phyloP scores from a whole-genome alignment of 2,113 vertebrate species.

The Laticauda colubrina region DNA sequence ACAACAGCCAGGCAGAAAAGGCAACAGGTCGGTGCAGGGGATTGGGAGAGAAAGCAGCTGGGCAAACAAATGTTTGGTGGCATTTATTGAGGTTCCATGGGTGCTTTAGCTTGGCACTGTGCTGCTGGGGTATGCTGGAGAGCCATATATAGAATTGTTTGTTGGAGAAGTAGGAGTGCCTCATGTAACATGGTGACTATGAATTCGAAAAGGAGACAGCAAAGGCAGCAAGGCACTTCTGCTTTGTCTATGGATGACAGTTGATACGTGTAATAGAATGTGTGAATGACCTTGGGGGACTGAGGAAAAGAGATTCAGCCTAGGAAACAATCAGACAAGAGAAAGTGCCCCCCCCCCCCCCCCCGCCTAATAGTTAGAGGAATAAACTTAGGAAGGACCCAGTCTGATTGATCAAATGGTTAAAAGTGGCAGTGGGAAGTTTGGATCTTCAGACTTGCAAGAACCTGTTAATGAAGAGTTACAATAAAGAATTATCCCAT shows the following conservation, averaged over 20 bases:
- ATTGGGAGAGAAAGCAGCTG: neutral
- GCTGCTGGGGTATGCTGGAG: neutral
- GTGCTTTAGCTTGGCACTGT: neutral
- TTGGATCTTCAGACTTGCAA: neutral
- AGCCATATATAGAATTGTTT: neutral
- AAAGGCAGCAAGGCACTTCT: neutral
- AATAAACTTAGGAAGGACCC: neutral
- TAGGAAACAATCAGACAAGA: neutral
- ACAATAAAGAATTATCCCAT: neutral
- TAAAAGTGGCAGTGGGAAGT: neutral
- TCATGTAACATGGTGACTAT: neutral
- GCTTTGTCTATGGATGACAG: neutral
- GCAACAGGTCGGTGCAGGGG: neutral
- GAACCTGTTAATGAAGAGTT: neutral
- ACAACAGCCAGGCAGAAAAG: neutral
- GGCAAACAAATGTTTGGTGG: neutral
- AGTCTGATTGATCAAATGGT: neutral
- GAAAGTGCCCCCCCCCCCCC: neutral
- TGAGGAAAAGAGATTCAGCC: neutral
- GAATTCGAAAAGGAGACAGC: neutral
- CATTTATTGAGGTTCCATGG: neutral
- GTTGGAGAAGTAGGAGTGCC: neutral
- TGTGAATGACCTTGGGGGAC: neutral
- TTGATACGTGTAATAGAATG: neutral
- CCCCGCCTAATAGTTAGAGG: neutral